Conservation (phyloP, 1,140 invertebrate species). For the Campoletis sonorensis region DNA sequence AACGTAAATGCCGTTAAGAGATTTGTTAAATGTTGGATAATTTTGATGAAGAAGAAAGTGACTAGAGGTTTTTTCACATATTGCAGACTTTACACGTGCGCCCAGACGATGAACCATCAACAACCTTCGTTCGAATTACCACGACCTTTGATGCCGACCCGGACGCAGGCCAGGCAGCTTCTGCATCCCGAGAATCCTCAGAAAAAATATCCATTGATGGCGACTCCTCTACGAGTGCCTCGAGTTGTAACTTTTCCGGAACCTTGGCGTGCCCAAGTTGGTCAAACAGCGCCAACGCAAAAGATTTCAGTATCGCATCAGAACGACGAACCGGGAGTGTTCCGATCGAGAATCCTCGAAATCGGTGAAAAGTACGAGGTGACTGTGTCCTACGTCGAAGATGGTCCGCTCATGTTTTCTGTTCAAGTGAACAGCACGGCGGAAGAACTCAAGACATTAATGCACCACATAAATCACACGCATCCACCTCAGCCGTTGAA, state of each 20-base stretch:
- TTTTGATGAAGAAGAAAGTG: too few relatives aligned
- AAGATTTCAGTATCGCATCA: background rate
- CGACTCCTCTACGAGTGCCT: too few relatives aligned
- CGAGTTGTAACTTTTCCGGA: background rate
- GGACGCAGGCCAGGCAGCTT: too few relatives aligned
- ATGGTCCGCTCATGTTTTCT: conserved; percentile 85
- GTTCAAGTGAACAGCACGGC: conserved; percentile 81
- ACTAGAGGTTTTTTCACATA: too few relatives aligned
- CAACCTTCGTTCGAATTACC: too few relatives aligned
- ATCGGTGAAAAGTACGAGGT: conserved; percentile 81
- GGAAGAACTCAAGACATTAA: conserved; percentile 79
- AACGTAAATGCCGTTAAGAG: background rate
- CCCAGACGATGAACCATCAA: too few relatives aligned
- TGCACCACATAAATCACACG: conserved; percentile 81
- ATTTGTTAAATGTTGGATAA: background rate
- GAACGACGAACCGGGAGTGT: conserved; percentile 74
- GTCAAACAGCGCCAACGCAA: background rate
- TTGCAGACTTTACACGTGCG: too few relatives aligned
- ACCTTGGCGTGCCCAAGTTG: conserved; percentile 17
- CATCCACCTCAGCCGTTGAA: conserved; percentile 74
- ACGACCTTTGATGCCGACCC: too few relatives aligned
- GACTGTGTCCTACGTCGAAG: conserved; percentile 84
- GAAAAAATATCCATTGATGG: too few relatives aligned
- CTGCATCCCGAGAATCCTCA: too few relatives aligned
- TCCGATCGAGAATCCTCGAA: conserved; percentile 79